Conservation (phyloP, 2,113 vertebrate genomes). For the Sclerurus mexicanus region DNA sequence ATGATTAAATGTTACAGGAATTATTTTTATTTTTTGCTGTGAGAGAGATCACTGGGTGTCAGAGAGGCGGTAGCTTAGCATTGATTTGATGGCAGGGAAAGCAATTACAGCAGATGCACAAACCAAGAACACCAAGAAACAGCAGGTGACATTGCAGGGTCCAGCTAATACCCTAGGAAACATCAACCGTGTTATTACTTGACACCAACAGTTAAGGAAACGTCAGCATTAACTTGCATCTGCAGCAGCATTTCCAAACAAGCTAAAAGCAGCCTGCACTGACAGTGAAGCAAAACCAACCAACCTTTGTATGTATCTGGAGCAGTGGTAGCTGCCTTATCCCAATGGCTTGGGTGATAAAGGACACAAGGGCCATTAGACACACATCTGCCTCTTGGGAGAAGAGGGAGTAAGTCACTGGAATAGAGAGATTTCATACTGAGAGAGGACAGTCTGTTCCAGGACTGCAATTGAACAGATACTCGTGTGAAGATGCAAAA, state of each 20-base stretch:
- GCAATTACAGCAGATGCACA: constrained; percentile 20
- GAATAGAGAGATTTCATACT: neutral
- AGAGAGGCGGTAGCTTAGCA: neutral
- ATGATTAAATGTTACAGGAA: neutral
- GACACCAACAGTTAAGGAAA: neutral
- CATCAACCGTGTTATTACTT: neutral
- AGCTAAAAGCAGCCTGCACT: neutral
- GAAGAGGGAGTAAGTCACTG: neutral
- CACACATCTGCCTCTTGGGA: neutral
- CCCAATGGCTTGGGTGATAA: neutral
- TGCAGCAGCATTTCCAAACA: constrained; percentile 6
- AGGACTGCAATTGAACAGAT: neutral
- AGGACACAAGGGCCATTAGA: neutral
- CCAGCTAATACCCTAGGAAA: constrained; percentile 33
- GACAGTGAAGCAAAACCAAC: neutral
- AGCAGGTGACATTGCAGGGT: neutral
- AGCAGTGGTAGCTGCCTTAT: neutral
- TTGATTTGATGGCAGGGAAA: constrained; percentile 28
- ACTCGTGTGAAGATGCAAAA: neutral
- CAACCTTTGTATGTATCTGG: neutral
- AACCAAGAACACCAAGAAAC: constrained; percentile 11
- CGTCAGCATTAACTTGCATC: neutral
- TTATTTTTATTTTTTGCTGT: constrained; percentile 6
- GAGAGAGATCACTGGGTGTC: neutral
- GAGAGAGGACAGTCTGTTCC: neutral